phyloP scores from a whole-genome alignment of 2,888 invertebrate genomes.

The Aporophyla lueneburgensis region DNA sequence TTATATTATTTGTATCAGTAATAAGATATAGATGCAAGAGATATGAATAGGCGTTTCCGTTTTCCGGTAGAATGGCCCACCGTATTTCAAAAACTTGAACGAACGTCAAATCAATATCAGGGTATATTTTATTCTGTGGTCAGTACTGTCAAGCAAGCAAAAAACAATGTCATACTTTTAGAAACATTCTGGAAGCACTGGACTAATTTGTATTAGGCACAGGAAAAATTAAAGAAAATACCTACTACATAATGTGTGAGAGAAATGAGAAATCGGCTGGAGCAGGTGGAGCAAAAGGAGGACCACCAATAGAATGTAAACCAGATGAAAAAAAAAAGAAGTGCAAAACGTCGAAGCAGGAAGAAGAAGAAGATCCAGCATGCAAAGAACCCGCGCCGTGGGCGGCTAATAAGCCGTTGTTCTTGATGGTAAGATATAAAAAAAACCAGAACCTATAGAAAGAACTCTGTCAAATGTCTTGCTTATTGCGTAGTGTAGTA shows the following conservation, averaged over 20 bases:
- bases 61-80: conserved; percentile 30
- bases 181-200: conserved; percentile 17
- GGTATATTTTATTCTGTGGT: no score
- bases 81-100: conserved; percentile 47
- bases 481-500: not conserved
- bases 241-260: conserved; percentile 13
- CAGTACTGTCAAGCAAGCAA: conserved; percentile 16
- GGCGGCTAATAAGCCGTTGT: conserved; percentile 60
- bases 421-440: conserved; percentile 68
- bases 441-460: not conserved
- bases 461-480: not conserved
- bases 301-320: not conserved
- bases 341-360: conserved; percentile 18
- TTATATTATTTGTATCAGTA: not conserved
- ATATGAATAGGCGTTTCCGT: conserved; percentile 47
- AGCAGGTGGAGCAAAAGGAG: no score
- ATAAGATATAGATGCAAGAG: not conserved
- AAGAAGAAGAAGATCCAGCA: no score
- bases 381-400: not conserved
- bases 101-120: conserved; percentile 20
- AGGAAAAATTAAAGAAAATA: not conserved
- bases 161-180: conserved; percentile 33
- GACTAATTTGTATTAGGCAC: not conserved
- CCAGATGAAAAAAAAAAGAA: not conserved
- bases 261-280: not conserved